A percentile compares a stretch with the other conserved stretches of the same genome.
Conservation (phyloP, 2,113 vertebrate species). For the Brienomyrus longianalis region DNA sequence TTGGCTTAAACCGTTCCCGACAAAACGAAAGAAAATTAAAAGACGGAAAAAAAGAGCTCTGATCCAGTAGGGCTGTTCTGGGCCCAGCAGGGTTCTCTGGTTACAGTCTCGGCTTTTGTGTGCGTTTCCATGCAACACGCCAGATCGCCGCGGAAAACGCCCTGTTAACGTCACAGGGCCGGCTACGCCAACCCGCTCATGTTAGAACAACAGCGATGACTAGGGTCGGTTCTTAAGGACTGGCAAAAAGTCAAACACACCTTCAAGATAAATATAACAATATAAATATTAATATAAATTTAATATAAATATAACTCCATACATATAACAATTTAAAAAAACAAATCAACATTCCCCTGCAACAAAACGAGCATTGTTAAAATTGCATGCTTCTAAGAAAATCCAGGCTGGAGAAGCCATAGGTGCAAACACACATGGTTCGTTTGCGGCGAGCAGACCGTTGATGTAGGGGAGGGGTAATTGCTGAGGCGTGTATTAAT, state of each 20-base stretch:
- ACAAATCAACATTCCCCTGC: background rate
- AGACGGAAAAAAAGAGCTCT: background rate
- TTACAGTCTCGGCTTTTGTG: background rate
- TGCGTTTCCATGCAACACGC: background rate
- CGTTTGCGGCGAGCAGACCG: background rate
- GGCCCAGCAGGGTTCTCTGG: background rate
- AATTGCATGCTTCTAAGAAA: background rate
- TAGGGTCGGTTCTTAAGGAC: background rate
- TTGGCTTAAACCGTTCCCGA: background rate
- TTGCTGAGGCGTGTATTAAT: conserved; percentile 2
- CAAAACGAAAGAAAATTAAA: background rate
- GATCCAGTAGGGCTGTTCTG: background rate
- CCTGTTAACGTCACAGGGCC: background rate
- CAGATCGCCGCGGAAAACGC: background rate
- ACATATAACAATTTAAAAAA: background rate
- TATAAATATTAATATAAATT: too few species aligned
- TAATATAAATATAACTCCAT: too few species aligned
- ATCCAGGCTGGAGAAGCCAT: background rate
- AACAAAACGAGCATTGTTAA: background rate
- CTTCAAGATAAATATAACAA: too few species aligned
- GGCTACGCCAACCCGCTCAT: background rate
- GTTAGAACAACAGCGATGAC: background rate
- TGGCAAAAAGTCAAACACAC: background rate
- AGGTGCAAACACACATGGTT: background rate
- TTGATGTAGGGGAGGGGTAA: conserved; percentile 1